A percentile compares a stretch with the other conserved stretches of the same genome.
Evolutionary conservation across 2,113 vertebrate genomes (phyloP).

Genomic region (Oreocharis arfaki): DNA sequence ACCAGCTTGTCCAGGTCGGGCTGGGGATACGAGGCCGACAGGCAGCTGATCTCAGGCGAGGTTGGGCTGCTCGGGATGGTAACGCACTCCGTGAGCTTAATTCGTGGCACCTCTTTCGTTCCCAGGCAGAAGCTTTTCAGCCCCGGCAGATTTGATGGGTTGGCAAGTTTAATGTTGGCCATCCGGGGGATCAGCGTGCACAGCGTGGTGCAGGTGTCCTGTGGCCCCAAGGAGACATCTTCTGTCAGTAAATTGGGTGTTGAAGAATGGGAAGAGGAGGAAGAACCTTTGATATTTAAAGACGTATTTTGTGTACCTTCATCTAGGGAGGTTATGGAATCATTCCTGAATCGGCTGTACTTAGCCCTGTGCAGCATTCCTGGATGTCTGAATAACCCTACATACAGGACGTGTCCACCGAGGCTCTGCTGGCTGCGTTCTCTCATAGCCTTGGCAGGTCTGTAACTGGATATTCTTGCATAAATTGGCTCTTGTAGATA

Average conservation of each 20-base stretch:
- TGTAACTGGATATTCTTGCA: conserved; percentile 29
- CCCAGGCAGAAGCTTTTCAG: conserved; percentile 78
- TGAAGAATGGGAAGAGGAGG: conserved; percentile 59
- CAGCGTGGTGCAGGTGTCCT: conserved; percentile 74
- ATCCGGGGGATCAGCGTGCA: conserved; percentile 84
- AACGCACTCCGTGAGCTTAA: conserved; percentile 70
- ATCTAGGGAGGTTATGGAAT: conserved; percentile 83
- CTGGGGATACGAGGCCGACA: conserved; percentile 42
- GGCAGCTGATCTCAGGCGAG: conserved; percentile 66
- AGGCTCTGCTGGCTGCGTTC: conserved; percentile 70
- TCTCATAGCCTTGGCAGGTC: conserved; percentile 81
- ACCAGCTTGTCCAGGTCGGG: conserved; percentile 14
- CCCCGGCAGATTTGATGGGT: conserved; percentile 70
- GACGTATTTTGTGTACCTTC: conserved; percentile 72
- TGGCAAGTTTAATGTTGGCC: conserved; percentile 81
- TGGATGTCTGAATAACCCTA: conserved; percentile 73
- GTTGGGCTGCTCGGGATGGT: conserved; percentile 57
- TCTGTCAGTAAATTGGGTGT: conserved; percentile 57
- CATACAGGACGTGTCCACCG: conserved; percentile 72
- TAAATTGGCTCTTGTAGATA: conserved; percentile 31
- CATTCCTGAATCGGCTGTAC: conserved; percentile 90
- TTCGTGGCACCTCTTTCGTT: conserved; percentile 67
- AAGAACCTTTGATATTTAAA: conserved; percentile 68
- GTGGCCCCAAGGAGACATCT: conserved; percentile 65
- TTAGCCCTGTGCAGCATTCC: conserved; percentile 94